Conservation (phyloP, 2,888 invertebrate genomes). For the Oligia strigilis region DNA sequence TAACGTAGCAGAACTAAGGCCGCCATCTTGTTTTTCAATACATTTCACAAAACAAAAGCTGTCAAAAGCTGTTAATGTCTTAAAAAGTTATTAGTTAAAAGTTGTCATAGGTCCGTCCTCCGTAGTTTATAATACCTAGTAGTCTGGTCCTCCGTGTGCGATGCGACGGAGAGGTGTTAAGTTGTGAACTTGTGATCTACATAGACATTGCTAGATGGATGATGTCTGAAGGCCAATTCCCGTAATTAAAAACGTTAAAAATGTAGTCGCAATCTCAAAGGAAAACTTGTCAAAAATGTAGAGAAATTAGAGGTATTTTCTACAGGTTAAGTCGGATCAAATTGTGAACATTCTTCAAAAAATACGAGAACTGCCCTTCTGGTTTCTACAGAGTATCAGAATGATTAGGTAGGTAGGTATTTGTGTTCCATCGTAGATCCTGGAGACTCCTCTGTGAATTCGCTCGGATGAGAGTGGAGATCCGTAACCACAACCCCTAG, state of each 20-base stretch:
- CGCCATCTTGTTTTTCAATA: neutral
- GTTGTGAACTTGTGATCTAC: neutral
- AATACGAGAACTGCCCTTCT: neutral
- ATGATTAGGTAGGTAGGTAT: neutral
- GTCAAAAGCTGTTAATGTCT: no score
- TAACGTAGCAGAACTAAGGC: no score
- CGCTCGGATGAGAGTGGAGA: no score
- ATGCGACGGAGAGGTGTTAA: neutral
- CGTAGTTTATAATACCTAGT: no score
- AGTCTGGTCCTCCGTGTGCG: neutral
- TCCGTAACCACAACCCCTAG: neutral
- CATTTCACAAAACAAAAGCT: neutral
- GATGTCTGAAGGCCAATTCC: neutral
- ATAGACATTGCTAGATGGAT: neutral
- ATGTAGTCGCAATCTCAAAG: no score
- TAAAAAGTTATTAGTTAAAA: neutral
- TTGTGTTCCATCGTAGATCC: no score
- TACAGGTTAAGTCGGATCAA: no score
- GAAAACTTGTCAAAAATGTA: no score
- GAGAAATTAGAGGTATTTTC: no score
- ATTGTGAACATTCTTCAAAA: no score
- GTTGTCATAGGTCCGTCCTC: neutral
- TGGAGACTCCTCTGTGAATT: no score
- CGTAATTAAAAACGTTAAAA: no score
- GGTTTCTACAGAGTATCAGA: neutral